Conservation (phyloP, 35 echinoderm and acorn worm genomes). For the Acanthaster planci region DNA sequence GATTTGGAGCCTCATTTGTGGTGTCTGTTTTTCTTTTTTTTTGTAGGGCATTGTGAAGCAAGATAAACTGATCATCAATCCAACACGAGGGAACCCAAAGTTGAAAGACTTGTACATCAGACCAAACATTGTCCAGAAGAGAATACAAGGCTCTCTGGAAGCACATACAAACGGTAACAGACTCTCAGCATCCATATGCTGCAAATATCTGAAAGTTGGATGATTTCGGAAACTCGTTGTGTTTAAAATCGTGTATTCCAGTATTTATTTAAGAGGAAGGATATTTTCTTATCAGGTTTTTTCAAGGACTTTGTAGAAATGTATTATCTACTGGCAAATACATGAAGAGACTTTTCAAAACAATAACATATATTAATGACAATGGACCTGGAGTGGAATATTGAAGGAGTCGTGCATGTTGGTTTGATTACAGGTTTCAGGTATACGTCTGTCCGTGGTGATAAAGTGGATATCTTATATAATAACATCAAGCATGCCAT, state of each 20-base stretch:
- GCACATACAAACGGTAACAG: conserved; percentile 91
- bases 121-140: conserved; percentile 97
- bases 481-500: conserved; percentile 99
- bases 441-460: conserved; percentile 91
- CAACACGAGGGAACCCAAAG: conserved; percentile 85
- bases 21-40: conserved; percentile 2
- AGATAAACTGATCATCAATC: conserved; percentile 95
- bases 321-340: too few relatives aligned
- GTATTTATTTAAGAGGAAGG: too few relatives aligned
- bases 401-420: background rate
- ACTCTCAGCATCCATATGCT: too few relatives aligned
- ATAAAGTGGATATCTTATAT: conserved; percentile 97
- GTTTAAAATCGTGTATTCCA: too few relatives aligned
- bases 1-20: too few relatives aligned
- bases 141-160: conserved; percentile 90
- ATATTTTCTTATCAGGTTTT: too few relatives aligned
- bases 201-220: too few relatives aligned
- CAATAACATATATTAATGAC: background rate
- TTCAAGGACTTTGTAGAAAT: too few relatives aligned
- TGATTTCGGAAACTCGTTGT: too few relatives aligned
- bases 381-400: background rate
- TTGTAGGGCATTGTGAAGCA: conserved; percentile 94
- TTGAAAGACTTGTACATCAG: conserved; percentile 97
- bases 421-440: conserved; percentile 69
- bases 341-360: background rate